Evolutionary conservation across 2,888 invertebrate species (phyloP).

Genomic region (Leptopilina syphax): DNA sequence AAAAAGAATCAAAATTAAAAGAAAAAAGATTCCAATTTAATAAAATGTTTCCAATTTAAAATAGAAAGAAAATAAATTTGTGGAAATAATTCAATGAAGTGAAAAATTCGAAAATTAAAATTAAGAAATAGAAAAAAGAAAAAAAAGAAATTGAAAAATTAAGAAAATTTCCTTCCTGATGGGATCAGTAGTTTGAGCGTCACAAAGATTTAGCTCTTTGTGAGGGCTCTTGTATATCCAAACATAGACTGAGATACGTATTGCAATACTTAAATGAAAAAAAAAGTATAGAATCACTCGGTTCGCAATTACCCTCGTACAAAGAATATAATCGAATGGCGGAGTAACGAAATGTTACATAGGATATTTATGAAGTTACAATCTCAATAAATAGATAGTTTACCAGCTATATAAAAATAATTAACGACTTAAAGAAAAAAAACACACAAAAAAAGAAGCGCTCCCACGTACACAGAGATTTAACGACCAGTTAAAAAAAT

Average conservation of each 20-base stretch:
- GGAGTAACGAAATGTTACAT: slow-evolving; percentile 61
- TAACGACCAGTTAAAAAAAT: slow-evolving; percentile 65
- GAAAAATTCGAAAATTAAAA: too few relatives aligned
- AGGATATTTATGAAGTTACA: slow-evolving; percentile 71
- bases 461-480: slow-evolving; percentile 60
- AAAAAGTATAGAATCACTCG: slow-evolving; percentile 59
- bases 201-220: slow-evolving; percentile 32
- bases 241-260: slow-evolving; percentile 46
- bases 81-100: too few relatives aligned
- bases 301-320: slow-evolving; percentile 71
- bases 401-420: slow-evolving; percentile 68
- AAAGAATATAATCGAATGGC: slow-evolving; percentile 69
- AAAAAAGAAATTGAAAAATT: not conserved
- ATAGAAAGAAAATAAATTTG: too few relatives aligned
- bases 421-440: slow-evolving; percentile 54
- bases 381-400: slow-evolving; percentile 70
- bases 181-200: slow-evolving; percentile 26
- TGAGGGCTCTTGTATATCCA: slow-evolving; percentile 44
- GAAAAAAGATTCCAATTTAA: too few relatives aligned
- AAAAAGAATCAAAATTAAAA: not conserved
- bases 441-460: slow-evolving; percentile 46
- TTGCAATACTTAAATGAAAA: slow-evolving; percentile 30
- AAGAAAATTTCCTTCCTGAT: slow-evolving; percentile 8
- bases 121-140: not conserved
- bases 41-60: too few relatives aligned